Conservation (phyloP, 2,113 vertebrate species). For the Lagopus muta region DNA sequence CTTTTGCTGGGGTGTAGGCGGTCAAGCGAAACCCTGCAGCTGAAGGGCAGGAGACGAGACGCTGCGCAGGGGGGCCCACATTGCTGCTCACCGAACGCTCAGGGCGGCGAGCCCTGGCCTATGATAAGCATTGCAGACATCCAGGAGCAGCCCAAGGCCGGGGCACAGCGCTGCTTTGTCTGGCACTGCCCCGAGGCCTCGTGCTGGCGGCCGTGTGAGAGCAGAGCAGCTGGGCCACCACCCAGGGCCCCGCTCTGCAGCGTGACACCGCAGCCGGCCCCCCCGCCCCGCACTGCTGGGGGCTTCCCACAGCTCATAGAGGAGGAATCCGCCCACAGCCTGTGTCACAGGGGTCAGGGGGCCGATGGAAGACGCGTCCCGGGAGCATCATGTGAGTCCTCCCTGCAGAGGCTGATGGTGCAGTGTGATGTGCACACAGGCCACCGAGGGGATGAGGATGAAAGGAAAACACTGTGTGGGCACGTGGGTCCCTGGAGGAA, state of each 20-base stretch:
- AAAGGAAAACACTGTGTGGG: neutral
- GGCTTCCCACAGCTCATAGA: rapidly evolving
- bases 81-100: neutral
- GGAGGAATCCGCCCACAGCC: neutral
- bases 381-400: rapidly evolving
- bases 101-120: rapidly evolving
- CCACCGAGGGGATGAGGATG: neutral
- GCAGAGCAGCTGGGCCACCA: rapidly evolving
- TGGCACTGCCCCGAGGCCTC: rapidly evolving
- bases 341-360: neutral
- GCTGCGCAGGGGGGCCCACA: no score
- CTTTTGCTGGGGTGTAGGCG: rapidly evolving
- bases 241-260: rapidly evolving
- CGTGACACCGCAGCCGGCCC: neutral
- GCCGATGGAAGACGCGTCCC: neutral
- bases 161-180: neutral
- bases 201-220: rapidly evolving
- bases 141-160: neutral
- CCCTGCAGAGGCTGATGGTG: neutral
- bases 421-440: neutral
- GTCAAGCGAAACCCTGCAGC: neutral
- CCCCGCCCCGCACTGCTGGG: rapidly evolving
- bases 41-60: rapidly evolving
- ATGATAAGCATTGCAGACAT: neutral
- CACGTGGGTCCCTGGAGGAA: neutral